Conservation (phyloP, 1,140 invertebrate genomes). For the Ips typographus region DNA sequence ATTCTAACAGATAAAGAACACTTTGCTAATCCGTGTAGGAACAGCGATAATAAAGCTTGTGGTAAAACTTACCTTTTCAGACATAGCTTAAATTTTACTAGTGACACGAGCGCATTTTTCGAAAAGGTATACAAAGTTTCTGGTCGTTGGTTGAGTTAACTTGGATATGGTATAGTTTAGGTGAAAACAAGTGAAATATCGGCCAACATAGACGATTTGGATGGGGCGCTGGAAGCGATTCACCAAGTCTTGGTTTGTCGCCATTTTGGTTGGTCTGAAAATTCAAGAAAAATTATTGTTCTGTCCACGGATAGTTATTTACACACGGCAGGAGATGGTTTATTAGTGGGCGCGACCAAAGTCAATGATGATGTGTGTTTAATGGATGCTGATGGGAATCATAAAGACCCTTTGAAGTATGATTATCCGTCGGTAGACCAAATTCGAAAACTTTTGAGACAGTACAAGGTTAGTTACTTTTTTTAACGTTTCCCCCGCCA, state of each 20-base stretch:
- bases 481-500: no score
- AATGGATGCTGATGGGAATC: conserved; percentile 58
- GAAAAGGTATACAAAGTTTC: conserved; percentile 30
- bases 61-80: conserved; percentile 43
- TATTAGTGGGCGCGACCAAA: conserved; percentile 43
- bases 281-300: conserved; percentile 51
- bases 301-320: conserved; percentile 52
- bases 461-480: conserved; percentile 52
- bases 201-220: conserved; percentile 61
- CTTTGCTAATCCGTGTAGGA: conserved; percentile 43
- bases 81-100: conserved; percentile 47
- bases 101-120: conserved; percentile 41
- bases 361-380: conserved; percentile 57
- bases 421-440: conserved; percentile 66
- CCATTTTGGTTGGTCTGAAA: conserved; percentile 50
- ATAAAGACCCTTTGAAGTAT: conserved; percentile 56
- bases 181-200: conserved; percentile 51
- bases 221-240: conserved; percentile 65
- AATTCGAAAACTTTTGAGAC: conserved; percentile 58
- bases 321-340: conserved; percentile 55
- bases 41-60: conserved; percentile 30
- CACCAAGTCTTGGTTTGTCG: conserved; percentile 57
- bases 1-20: conserved; percentile 37
- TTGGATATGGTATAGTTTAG: conserved; percentile 22
- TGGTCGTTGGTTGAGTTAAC: neutral